Conservation (phyloP, 1,140 invertebrate genomes). For the Heliothis subflexa region DNA sequence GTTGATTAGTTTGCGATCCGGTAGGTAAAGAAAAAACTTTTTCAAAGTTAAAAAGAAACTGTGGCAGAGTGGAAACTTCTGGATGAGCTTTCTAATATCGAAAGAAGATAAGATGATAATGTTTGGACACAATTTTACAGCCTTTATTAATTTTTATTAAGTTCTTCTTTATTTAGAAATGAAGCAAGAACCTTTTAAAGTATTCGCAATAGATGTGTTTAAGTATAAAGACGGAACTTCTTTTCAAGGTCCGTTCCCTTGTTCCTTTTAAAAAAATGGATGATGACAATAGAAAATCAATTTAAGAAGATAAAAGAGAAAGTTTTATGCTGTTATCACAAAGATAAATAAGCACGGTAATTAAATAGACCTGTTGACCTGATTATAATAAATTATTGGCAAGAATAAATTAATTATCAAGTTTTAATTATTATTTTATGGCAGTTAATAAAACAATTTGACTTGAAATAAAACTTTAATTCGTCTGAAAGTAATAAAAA, state of each 20-base stretch:
- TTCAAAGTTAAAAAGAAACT: slow-evolving; percentile 50
- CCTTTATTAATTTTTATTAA: slow-evolving; percentile 34
- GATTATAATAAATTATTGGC: no score
- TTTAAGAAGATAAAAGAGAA: slow-evolving; percentile 9
- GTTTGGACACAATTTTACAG: slow-evolving; percentile 19
- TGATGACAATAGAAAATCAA: background rate
- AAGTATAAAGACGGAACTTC: slow-evolving; percentile 7
- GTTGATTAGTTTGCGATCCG: slow-evolving; percentile 55
- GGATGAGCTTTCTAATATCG: slow-evolving; percentile 15
- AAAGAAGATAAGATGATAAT: slow-evolving; percentile 30
- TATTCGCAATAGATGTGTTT: slow-evolving; percentile 19
- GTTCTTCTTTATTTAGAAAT: slow-evolving; percentile 1
- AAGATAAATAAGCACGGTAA: no score
- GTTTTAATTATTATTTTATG: no score
- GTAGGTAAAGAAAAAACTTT: slow-evolving; percentile 49
- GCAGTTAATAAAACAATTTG: no score
- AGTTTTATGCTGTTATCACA: background rate
- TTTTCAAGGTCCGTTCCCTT: slow-evolving; percentile 4
- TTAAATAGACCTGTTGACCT: no score
- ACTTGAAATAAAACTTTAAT: no score
- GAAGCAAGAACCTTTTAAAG: background rate
- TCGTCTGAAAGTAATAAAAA: no score
- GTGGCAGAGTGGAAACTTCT: slow-evolving; percentile 12
- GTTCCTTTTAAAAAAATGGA: background rate
- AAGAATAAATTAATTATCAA: no score